Evolutionary conservation across 2,797 vertebrate genomes (phyloP), one percentile per base, ranked within the genome.

Genomic region (Ceryle rudis): DNA sequence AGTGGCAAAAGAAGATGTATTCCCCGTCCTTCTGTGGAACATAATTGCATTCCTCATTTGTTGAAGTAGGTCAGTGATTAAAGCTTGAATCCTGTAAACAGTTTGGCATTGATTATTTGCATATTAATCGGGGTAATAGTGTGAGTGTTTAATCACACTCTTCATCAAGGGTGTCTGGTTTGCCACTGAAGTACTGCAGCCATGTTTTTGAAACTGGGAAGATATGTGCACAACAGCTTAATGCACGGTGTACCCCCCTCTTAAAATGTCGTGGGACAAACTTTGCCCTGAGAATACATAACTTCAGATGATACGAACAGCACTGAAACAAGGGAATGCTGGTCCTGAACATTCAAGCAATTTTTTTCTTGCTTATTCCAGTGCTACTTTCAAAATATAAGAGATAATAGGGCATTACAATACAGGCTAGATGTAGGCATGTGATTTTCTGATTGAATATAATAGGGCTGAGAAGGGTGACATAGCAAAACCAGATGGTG

Each of bases 31-130:
- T 65, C 61, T 2, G 0, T 66, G 74, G 23, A 52, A 33, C n/a
- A 1, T 46, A 60, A 91, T 81, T 90, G 55, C 70, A 23, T 73
- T 81, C 33, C 78, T 93, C 67, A 20, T 94, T 93, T 82, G 73
- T 31, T 95, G 87, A 92, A 95, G 85, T 92, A 70, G 82, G 82
- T 77, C 95, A 95, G 54, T 79, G 85, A 91, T 94, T 94, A 49
- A 66, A 75, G 52, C 73, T 70, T 66, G 70, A 90, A 86, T 86
- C 37, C 47, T 0, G 0, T 52, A 58, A 94, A 91, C 75, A 81
- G 62, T 66, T 86, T 60, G 77, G 46, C 7, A 0, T 25, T 86
- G 73, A 44, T 93, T 74, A 73, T 86, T 93, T 95, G 82, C 88
- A 84, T 93, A 62, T 86, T 93, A 84, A 94, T 93, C 73, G 52